Evolutionary conservation across 2,888 invertebrate species (phyloP), one percentile per base, ranked within the genome.

Genomic region (Phymatocera aterrima): DNA sequence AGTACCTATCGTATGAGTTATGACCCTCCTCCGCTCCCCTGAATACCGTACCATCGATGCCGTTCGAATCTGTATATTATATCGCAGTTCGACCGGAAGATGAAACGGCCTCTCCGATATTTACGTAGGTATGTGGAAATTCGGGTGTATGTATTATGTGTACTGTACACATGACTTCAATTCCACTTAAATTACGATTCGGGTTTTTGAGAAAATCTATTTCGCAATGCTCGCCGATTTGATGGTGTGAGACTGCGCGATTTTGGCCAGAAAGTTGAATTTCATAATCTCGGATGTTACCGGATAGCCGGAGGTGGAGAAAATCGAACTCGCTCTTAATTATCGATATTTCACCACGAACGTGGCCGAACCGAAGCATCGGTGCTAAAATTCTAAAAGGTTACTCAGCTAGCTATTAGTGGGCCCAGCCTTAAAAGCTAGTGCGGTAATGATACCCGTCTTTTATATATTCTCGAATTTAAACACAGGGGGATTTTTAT

Each of bases 351-450:
- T 70, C n/a, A 70, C 24, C 31, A 18, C 46, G n/a, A n/a, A n/a
- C 24, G 40, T 5, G 8, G 24, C 3, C 31, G 21, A 48, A 70
- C 48, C 48, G 18, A 54, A 43, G 6, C n/a, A 28, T 12, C 12
- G 34, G 68, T n/a, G 24, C 48, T 18, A 28, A 70, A 48, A 48
- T n/a, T 24, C 48, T 18, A 28, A 70, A 48, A 48, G 48, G n/a
- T 48, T 70, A 48, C 70, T 70, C 48, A 70, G 28, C 48, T 18
- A n/a, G 34, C 70, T 31, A 48, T 70, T 70, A 48, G 48, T 48
- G 70, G 46, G 18, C 70, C 70, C 48, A 21, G 31, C 70, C 70
- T 70, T 51, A 70, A 70, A 70, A 70, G 70, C 70, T 48, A 51
- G 6, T 12, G 31, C 31, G n/a, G 48, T 5, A 68, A 18, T 51